These are phyloP conservation scores for Anguilla rostrata DNA, from an alignment of 2,113 vertebrate species.

Conservation along the genomic window DNA sequence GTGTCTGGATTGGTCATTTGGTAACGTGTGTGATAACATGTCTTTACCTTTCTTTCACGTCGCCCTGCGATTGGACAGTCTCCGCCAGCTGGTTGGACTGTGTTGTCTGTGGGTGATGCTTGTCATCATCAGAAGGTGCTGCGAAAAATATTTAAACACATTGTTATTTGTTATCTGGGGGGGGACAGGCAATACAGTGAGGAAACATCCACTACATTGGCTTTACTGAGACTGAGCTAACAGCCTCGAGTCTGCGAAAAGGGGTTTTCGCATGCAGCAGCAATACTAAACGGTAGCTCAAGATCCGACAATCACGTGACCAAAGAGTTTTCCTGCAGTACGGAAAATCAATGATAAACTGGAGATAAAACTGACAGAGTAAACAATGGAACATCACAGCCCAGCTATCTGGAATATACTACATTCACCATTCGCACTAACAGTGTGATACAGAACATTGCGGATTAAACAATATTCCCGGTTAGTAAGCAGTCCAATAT, in stretches of 20 bases:
- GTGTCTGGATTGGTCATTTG: neutral
- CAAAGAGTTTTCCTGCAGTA: too few species aligned
- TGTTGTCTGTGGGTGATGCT: constrained; percentile 26
- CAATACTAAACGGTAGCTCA: too few species aligned
- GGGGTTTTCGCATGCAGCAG: too few species aligned
- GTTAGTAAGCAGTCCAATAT: neutral
- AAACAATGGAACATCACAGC: neutral
- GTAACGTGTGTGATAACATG: neutral
- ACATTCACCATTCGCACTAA: neutral
- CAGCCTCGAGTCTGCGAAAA: too few species aligned
- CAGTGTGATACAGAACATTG: neutral
- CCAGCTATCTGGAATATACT: neutral
- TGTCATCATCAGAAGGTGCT: constrained; percentile 29
- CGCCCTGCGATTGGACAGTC: constrained; percentile 45
- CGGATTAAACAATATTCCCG: neutral
- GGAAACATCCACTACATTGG: too few species aligned
- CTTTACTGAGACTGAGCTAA: too few species aligned
- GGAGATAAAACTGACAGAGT: neutral
- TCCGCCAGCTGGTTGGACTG: constrained; percentile 18
- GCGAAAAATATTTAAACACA: neutral
- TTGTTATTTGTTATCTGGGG: neutral
- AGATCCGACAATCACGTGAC: too few species aligned
- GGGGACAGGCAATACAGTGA: too few species aligned
- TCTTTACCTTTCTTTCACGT: constrained; percentile 39
- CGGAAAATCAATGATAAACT: too few species aligned